A percentile compares a stretch with the other conserved stretches of the same genome.
Conservation (phyloP, 2,888 invertebrate species). For the Harpalus rubripes region DNA sequence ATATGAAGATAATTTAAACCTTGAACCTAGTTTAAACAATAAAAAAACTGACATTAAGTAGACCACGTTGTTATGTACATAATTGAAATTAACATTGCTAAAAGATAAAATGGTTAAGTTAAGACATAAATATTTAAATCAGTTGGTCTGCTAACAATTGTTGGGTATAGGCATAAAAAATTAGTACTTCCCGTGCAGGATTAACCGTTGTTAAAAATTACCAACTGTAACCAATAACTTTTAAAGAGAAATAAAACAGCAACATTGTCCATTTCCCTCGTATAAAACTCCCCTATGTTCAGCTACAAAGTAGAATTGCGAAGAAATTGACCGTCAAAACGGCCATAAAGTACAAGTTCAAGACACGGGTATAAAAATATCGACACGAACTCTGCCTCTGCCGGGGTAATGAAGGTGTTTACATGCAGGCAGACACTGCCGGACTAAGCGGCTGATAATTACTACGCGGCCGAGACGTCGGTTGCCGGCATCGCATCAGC, state of each 20-base stretch:
- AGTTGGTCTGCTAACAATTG: no score
- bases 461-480: constrained; percentile 26
- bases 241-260: constrained; percentile 6
- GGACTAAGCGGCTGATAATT: constrained; percentile 63
- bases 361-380: constrained; percentile 1
- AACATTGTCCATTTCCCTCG: not conserved
- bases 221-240: not conserved
- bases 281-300: not conserved
- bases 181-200: not conserved
- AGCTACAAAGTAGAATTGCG: constrained; percentile 4
- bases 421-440: constrained; percentile 44
- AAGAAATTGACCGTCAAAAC: constrained; percentile 27
- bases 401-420: constrained; percentile 64
- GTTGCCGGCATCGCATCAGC: constrained; percentile 46
- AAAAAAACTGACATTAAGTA: no score
- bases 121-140: no score
- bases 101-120: no score
- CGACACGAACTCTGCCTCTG: not conserved
- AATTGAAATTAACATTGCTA: no score
- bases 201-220: not conserved
- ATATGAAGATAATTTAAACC: no score
- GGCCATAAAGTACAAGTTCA: constrained; percentile 5
- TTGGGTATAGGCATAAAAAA: not conserved
- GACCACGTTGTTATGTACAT: no score
- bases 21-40: no score